Evolutionary conservation across 2,888 invertebrate genomes (phyloP).

Genomic region (Magallana nippona): DNA sequence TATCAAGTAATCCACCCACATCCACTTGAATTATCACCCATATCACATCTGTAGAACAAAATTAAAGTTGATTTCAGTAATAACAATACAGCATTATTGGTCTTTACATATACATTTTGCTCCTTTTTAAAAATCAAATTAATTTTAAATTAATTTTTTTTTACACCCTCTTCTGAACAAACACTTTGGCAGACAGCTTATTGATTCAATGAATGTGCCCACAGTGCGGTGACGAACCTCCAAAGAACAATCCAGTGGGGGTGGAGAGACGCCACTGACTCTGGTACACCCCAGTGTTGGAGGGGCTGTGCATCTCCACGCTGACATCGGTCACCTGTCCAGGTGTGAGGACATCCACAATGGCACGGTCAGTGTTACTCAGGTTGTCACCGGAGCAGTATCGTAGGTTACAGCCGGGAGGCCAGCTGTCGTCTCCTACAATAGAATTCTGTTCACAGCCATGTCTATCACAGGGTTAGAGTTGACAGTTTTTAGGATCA

Average conservation of each 20-base stretch:
- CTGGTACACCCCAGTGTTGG: conserved; percentile 87
- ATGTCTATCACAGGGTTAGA: neutral
- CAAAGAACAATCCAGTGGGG: conserved; percentile 92
- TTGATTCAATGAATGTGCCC: neutral
- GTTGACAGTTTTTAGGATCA: neutral
- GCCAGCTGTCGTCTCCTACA: conserved; percentile 88
- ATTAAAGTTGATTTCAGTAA: neutral
- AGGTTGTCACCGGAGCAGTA: conserved; percentile 87
- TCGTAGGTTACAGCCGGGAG: conserved; percentile 87
- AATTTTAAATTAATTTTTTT: too few relatives aligned
- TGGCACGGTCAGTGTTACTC: conserved; percentile 82
- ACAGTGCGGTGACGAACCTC: conserved; percentile 84
- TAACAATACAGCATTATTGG: neutral
- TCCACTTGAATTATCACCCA: conserved; percentile 91
- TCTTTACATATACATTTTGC: neutral
- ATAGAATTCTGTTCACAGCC: neutral
- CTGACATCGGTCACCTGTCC: conserved; percentile 88
- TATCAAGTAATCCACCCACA: conserved; percentile 88
- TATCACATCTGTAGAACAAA: conserved; percentile 85
- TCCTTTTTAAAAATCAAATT: too few relatives aligned
- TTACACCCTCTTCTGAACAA: too few relatives aligned
- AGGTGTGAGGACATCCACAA: conserved; percentile 87
- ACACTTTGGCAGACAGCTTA: too few relatives aligned
- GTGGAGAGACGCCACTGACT: conserved; percentile 95
- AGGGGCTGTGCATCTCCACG: conserved; percentile 90